Conservation (phyloP, 2,113 vertebrate species). For the Poeciliopsis prolifica region DNA sequence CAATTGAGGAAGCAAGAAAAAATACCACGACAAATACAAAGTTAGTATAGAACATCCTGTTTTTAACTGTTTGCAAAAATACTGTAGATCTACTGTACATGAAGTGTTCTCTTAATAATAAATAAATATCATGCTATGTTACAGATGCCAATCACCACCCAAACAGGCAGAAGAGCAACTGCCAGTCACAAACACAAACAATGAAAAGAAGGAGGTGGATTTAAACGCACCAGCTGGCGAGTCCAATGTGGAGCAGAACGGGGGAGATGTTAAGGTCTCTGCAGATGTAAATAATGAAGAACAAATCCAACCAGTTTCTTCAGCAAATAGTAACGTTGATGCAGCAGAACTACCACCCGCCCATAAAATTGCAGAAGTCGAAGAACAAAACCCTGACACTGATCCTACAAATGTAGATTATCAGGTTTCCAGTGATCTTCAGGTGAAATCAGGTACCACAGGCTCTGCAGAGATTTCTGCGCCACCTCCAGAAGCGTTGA, state of each 20-base stretch:
- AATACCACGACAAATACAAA: slow-evolving; percentile 25
- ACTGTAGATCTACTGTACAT: not conserved
- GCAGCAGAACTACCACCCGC: slow-evolving; percentile 7
- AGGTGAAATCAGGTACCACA: slow-evolving; percentile 8
- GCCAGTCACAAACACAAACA: not conserved
- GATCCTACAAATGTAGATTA: slow-evolving; percentile 5
- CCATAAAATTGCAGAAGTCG: slow-evolving; percentile 21
- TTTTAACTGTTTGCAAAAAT: not conserved
- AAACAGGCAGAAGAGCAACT: slow-evolving; percentile 22
- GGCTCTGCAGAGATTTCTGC: not conserved
- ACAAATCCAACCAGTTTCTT: not conserved
- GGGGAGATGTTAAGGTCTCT: slow-evolving; percentile 7
- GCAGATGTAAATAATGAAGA: slow-evolving; percentile 14
- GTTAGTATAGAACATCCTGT: slow-evolving; percentile 25
- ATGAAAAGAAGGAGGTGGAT: slow-evolving; percentile 27
- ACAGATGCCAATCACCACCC: slow-evolving; percentile 22
- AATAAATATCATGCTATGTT: slow-evolving; percentile 29
- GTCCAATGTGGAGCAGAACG: not conserved
- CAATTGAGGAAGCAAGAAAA: slow-evolving; percentile 25
- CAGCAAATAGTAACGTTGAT: slow-evolving; percentile 3
- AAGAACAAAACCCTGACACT: not conserved
- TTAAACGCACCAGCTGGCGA: not conserved
- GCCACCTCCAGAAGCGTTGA: slow-evolving; percentile 3
- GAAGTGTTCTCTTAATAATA: slow-evolving; percentile 6
- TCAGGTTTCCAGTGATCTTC: slow-evolving; percentile 11